These are phyloP conservation scores for Hemiscyllium ocellatum DNA, from an alignment of 2,113 vertebrate species.

Conservation along the genomic window DNA sequence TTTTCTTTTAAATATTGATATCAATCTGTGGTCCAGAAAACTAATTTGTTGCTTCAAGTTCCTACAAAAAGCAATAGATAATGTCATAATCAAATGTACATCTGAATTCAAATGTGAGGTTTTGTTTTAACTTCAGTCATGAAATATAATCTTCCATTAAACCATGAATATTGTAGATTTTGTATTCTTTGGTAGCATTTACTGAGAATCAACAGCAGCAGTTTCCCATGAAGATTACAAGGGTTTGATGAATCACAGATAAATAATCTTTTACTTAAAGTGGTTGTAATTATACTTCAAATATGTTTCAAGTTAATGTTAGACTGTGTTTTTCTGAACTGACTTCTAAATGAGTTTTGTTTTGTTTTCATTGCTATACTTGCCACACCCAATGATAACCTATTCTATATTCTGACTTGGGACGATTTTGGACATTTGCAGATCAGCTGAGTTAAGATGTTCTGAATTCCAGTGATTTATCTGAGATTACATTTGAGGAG, in stretches of 20 bases:
- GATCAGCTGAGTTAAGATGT: background rate
- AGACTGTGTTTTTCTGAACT: background rate
- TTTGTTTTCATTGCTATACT: background rate
- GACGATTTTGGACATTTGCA: background rate
- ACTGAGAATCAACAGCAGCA: background rate
- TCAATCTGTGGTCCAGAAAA: background rate
- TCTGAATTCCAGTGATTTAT: background rate
- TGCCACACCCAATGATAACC: background rate
- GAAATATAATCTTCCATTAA: background rate
- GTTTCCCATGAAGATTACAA: conserved; percentile 25
- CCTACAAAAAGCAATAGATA: background rate
- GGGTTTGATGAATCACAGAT: background rate
- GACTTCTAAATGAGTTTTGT: background rate
- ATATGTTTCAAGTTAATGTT: conserved; percentile 26
- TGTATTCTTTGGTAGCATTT: background rate
- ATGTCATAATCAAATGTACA: background rate
- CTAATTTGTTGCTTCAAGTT: background rate
- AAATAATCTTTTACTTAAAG: conserved; percentile 26
- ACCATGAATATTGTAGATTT: background rate
- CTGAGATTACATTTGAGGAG: background rate
- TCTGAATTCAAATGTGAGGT: conserved; percentile 11
- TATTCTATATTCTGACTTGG: background rate
- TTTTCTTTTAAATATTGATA: background rate
- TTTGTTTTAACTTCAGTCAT: background rate
- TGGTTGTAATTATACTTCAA: background rate